Base-by-base conservation (phyloP, 1,140 invertebrate genomes). In the Rhagoletis pomonella region DNA sequence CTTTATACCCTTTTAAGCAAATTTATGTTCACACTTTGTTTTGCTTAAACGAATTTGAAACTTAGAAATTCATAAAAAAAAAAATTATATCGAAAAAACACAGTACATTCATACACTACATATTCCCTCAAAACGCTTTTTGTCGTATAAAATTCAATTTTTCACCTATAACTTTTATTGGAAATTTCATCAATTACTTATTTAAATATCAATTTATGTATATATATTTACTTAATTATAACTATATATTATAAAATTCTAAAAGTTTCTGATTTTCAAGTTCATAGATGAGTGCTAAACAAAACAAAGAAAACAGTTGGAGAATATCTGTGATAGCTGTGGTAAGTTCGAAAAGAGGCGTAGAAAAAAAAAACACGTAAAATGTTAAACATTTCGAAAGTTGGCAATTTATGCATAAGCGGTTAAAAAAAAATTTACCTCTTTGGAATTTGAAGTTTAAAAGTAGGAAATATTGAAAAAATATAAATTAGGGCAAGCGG, bases 1-100 rank as follows among this genome's bases (percentile, higher is more conserved):
- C 86, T 87, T 87, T 87, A 58, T 62, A 60, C 50, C 62, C 58
- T 86, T 87, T 87, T 69, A 87, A 87, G 86, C 86, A 87, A 87
- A 67, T 67, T 87, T 58, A 67, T 67, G 14, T 64, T 62, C 62
- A 67, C 64, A 87, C 39, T 17, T 62, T 14, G 44, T 84, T 86
- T 81, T 81, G 73, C 73, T 81, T 81, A 81, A 81, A 81, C 17
- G 73, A 81, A 81, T 39, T 81, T 81, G 73, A 55, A 81, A 81
- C 73, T 29, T 58, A 81, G 73, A 50, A 81, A 58, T 81, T 55
- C 47, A 81, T 29, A 39, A 67, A 64, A 85, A 85, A 85, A 29
- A 29, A 86, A 86, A 62, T 55, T 42, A 44, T 64, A 44, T 86
- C 39, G 84, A 86, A 86, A 62, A 86, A 64, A 86, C 29, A 29